Evolutionary conservation across 92 coral and sea anemone species (phyloP).

Genomic region (Zoanthus gigantus): DNA sequence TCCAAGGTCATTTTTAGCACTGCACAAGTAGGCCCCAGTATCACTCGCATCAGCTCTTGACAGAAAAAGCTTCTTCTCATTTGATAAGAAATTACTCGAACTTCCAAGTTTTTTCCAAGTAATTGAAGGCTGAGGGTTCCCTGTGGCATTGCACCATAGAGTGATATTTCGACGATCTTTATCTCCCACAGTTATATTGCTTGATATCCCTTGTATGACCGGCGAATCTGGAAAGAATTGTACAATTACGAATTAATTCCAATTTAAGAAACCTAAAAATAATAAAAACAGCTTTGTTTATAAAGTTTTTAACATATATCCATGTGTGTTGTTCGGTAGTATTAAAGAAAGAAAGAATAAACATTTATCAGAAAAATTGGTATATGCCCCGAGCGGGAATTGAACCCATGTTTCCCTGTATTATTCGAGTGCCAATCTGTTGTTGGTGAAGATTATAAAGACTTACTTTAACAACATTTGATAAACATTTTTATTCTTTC

Average conservation of each 20-base stretch:
- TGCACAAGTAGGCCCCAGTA: conserved; percentile 69
- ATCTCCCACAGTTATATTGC: conserved; percentile 14
- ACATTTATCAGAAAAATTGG: too few species aligned
- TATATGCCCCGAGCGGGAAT: too few species aligned
- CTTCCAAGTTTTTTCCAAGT: conserved; percentile 63
- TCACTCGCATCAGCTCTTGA: conserved; percentile 44
- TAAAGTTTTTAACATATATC: too few species aligned
- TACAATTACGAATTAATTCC: neutral
- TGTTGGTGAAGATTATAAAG: too few species aligned
- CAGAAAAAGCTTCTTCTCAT: conserved; percentile 49
- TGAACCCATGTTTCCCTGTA: too few species aligned
- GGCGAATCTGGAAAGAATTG: conserved; percentile 25
- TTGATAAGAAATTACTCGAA: conserved; percentile 32
- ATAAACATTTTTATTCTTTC: too few species aligned
- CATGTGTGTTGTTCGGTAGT: too few species aligned
- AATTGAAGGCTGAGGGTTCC: conserved; percentile 32
- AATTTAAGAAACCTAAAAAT: too few species aligned
- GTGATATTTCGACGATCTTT: conserved; percentile 23
- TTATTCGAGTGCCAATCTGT: too few species aligned
- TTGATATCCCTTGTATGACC: conserved; percentile 18
- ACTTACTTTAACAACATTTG: too few species aligned
- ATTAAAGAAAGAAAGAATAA: too few species aligned
- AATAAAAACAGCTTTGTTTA: too few species aligned
- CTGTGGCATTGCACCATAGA: conserved; percentile 37
- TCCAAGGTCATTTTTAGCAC: conserved; percentile 72